Evolutionary conservation across 1,140 invertebrate species (phyloP), one percentile per base, ranked within the genome.

Genomic region (Pseudomyrmex gracilis): DNA sequence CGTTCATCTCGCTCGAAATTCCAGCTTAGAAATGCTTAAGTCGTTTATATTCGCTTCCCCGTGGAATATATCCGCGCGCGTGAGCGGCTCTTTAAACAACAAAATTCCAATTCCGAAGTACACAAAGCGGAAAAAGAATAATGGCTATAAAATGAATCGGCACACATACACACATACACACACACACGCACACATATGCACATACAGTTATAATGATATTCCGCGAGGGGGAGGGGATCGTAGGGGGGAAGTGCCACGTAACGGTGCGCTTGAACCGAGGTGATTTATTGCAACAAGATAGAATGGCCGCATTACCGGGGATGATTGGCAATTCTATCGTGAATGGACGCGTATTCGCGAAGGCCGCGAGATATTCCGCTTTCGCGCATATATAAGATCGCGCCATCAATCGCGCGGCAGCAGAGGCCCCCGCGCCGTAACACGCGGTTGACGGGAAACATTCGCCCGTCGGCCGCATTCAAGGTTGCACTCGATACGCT

Each of bases 271-370:
- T 34, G 34, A 34, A 34, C 34, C 43, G 8, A 66, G 7, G 43
- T 80, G 76, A 80, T 80, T 80, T 80, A 80, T 80, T 13, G 66
- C 76, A 70, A 34, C 51, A 34, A 45, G 76, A 67, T 58, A 71
- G 53, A 77, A 66, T 63, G 24, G 61, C 64, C 66, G 76, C 76
- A 70, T 71, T 80, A 80, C 22, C 66, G 53, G 22, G 53, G 55
- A 71, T 80, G 76, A 80, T 80, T 55, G 76, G 76, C 76, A 70
- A 71, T 80, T 80, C 58, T 80, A 71, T 80, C 76, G 43, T 58
- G 66, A 70, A 80, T 20, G 60, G 60, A 53, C 34, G 70, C 70
- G 70, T 58, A 58, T 73, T 58, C 51, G 51, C 15, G 64, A 61
- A 61, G 22, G 22, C 34, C 43, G 10, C 15, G n/a, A 71, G 64